These are phyloP conservation scores for Hirtodrosophila histrioides DNA, from an alignment of 2,888 invertebrate species.

Conservation along the genomic window DNA sequence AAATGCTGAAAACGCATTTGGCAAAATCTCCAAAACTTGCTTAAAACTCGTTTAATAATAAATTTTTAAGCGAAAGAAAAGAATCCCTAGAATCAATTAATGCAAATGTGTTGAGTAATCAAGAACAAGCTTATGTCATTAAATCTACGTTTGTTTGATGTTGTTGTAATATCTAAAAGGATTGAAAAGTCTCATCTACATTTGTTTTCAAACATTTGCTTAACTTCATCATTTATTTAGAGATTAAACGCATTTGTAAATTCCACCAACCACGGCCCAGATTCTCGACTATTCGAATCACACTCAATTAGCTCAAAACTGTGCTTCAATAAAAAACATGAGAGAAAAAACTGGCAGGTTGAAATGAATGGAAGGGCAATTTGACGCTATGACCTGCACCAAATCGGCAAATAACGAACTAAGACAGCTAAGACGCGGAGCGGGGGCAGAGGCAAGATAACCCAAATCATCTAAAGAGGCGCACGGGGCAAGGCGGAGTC, in stretches of 20 bases:
- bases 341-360: slow-evolving; percentile 8
- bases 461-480: slow-evolving; percentile 47
- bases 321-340: slow-evolving; percentile 10
- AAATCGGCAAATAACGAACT: slow-evolving; percentile 61
- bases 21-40: too few species aligned
- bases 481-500: slow-evolving; percentile 17
- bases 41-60: too few species aligned
- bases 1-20: too few species aligned
- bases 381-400: slow-evolving; percentile 43
- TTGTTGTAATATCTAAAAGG: too few species aligned
- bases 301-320: slow-evolving; percentile 62
- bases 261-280: slow-evolving; percentile 24
- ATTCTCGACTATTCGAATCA: slow-evolving; percentile 33
- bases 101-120: too few species aligned
- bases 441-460: slow-evolving; percentile 21
- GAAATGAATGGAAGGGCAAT: slow-evolving; percentile 20
- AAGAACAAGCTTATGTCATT: too few species aligned
- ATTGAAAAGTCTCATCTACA: too few species aligned
- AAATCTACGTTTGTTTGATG: too few species aligned
- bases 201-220: not conserved
- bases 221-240: slow-evolving; percentile 16
- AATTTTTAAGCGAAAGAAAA: too few species aligned
- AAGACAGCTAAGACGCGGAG: slow-evolving; percentile 18
- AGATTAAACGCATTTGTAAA: slow-evolving; percentile 52
- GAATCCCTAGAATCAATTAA: too few species aligned